Base-by-base conservation (phyloP, 2,113 vertebrate genomes). In the Fregata magnificens region DNA sequence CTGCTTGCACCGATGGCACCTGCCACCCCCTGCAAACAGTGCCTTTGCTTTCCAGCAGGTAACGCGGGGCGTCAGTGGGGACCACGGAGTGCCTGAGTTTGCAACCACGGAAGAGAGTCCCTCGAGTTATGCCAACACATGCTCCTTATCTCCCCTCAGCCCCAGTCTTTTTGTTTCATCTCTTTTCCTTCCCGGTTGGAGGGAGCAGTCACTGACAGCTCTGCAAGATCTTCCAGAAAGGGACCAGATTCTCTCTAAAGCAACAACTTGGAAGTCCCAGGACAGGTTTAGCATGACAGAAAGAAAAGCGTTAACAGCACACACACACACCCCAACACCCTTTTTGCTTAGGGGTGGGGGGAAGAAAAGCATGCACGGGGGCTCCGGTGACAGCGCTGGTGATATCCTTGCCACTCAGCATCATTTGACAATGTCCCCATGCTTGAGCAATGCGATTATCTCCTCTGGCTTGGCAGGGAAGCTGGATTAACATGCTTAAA, bases 401-500 rank as follows among this genome's bases (percentile, higher is more conserved):
- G 69, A 74, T 21, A 44, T 61, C 81, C 7, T 29, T 89, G 91
- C 66, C 81, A 82, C 81, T 95, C 91, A 88, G 93, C 93, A 93
- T 71, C 95, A 70, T 62, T 34, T 72, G 71, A 88, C 88, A 87
- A 72, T 5, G 59, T 92, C 76, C 92, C 92, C 88, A 25, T 8
- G 88, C 96, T 66, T 77, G 36, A 92, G 95, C 97, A 93, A 93
- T 78, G 92, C 6, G 86, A 97, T 97, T 96, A 97, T 95, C 82
- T 84, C 88, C 80, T 77, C 59, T 2, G 16, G 86, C 94, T 95
- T 91, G 96, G 96, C 92, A 92, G 95, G 94, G 90, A 97, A 95
- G 96, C 96, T 93, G 97, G 97, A 97, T 97, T 97, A 97, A 94
- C 92, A 81, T 90, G 90, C 97, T 97, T 71, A 95, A 65, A 65